Evolutionary conservation across 1,140 invertebrate genomes (phyloP).

Genomic region (Ceratosolen fusciceps): DNA sequence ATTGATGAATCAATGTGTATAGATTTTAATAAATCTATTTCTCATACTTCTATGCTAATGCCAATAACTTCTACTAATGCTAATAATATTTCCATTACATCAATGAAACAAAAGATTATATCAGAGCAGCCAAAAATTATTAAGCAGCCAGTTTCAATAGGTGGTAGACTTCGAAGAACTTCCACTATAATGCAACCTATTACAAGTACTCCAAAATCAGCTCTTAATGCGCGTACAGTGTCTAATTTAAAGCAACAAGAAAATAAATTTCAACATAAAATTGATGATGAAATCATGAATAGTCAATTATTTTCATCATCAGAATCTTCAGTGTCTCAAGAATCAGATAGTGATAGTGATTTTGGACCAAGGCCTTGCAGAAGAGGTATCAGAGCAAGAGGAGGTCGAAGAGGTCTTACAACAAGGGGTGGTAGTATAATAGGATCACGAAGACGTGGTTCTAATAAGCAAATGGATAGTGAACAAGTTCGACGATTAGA

Average conservation of each 20-base stretch:
- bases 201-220: conserved; percentile 48
- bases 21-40: conserved; percentile 47
- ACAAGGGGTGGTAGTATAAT: conserved; percentile 66
- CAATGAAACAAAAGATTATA: conserved; percentile 52
- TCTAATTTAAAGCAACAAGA: conserved; percentile 40
- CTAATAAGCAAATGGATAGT: conserved; percentile 65
- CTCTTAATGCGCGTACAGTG: conserved; percentile 14
- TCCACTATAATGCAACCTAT: conserved; percentile 34
- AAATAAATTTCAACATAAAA: conserved; percentile 39
- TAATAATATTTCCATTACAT: conserved; percentile 45
- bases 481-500: conserved; percentile 68
- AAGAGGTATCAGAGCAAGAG: conserved; percentile 59
- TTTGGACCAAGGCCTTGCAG: conserved; percentile 65
- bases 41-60: conserved; percentile 32
- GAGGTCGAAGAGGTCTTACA: conserved; percentile 66
- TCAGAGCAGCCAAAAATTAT: conserved; percentile 38
- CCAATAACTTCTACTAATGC: conserved; percentile 45
- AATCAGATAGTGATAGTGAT: conserved; percentile 68
- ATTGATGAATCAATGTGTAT: conserved; percentile 56
- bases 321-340: conserved; percentile 66
- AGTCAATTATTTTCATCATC: conserved; percentile 57
- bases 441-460: conserved; percentile 59
- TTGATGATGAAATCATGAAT: conserved; percentile 56
- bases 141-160: conserved; percentile 35
- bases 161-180: conserved; percentile 36